Conservation (phyloP, 64 coral and sea anemone genomes). For the Pocillopora verrucosa region DNA sequence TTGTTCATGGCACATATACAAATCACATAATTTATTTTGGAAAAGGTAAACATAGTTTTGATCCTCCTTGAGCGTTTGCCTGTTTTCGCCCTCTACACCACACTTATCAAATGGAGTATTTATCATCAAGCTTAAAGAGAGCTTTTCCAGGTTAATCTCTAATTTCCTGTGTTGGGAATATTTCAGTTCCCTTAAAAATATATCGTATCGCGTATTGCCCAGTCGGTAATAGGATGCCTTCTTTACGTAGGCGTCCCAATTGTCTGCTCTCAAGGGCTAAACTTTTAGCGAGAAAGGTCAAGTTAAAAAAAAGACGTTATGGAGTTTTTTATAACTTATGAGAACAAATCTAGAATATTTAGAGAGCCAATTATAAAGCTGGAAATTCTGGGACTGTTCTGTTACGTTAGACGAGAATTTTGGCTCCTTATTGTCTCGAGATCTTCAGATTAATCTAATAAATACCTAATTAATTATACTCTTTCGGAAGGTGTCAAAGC, state of each 20-base stretch:
- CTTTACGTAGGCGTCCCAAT: not conserved
- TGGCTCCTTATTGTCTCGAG: constrained; percentile 50
- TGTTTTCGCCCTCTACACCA: not conserved
- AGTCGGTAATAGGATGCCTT: no score
- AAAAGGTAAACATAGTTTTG: not conserved
- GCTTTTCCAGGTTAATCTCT: constrained; percentile 28
- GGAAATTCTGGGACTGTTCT: not conserved
- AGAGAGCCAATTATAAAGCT: not conserved
- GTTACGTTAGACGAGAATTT: not conserved
- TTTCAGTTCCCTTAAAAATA: not conserved
- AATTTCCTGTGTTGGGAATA: constrained; percentile 22
- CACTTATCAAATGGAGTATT: not conserved
- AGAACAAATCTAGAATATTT: no score
- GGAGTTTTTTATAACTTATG: no score
- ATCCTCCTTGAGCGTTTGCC: not conserved
- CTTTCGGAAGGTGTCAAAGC: constrained; percentile 17
- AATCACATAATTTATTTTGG: not conserved
- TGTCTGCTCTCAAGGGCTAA: not conserved
- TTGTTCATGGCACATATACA: not conserved
- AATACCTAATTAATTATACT: constrained; percentile 48
- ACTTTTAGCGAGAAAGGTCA: not conserved
- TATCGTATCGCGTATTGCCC: no score
- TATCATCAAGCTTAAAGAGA: not conserved
- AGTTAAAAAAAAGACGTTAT: no score
- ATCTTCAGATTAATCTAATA: constrained; percentile 28